Conservation (phyloP, 37 sponge, comb jelly and placozoan species). For the Theonella swinhoei region DNA sequence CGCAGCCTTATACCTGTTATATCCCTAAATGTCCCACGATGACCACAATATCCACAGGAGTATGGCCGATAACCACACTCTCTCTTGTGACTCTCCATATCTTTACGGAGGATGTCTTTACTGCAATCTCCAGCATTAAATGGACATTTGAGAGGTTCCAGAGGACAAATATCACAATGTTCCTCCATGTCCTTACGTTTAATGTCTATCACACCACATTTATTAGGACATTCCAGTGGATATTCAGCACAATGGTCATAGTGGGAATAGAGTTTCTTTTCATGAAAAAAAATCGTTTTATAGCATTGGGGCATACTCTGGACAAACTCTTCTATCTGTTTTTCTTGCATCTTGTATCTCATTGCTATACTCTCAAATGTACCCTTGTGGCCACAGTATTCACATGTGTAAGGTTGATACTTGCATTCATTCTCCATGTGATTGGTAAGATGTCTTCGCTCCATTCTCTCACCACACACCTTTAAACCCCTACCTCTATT, state of each 20-base stretch:
- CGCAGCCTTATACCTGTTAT: not conserved
- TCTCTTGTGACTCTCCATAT: not conserved
- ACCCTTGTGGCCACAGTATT: conserved; percentile 11
- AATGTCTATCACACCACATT: not conserved
- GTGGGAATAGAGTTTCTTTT: too few relatives aligned
- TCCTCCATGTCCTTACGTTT: not conserved
- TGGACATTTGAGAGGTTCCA: not conserved
- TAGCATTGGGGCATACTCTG: too few relatives aligned
- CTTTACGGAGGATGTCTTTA: not conserved
- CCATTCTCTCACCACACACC: conserved; percentile 1
- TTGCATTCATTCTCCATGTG: not conserved
- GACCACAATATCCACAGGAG: not conserved
- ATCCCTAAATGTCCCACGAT: not conserved
- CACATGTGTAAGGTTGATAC: not conserved
- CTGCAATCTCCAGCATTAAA: too few relatives aligned
- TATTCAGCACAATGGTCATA: not conserved
- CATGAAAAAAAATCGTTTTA: too few relatives aligned
- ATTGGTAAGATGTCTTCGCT: too few relatives aligned
- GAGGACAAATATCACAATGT: not conserved
- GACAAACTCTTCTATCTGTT: too few relatives aligned
- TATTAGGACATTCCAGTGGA: not conserved
- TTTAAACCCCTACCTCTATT: too few relatives aligned
- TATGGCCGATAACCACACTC: not conserved
- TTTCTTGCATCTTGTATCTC: too few relatives aligned
- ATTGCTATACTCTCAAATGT: conserved; percentile 1